These are phyloP conservation scores for Acipenser transmontanus DNA, from an alignment of 2,797 vertebrate genomes.

Conservation along the genomic window DNA sequence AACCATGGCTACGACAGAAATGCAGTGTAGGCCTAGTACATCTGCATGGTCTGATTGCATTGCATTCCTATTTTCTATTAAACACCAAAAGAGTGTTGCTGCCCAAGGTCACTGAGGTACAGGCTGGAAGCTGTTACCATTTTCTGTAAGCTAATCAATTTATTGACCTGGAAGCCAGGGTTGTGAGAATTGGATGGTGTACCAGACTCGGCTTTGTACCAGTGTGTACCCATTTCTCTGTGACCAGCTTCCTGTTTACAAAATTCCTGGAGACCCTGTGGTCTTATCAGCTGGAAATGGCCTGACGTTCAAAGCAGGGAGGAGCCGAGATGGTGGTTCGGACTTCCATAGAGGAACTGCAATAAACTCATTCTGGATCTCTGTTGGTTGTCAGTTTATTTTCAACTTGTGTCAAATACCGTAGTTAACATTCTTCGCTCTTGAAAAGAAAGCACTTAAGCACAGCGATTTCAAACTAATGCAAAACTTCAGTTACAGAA, in stretches of 20 bases:
- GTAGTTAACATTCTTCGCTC: no score
- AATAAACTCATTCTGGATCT: no score
- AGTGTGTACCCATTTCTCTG: slow-evolving; percentile 18
- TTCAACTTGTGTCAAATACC: no score
- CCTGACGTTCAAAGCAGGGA: no score
- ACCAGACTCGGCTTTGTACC: slow-evolving; percentile 30
- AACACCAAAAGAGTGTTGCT: slow-evolving; percentile 5
- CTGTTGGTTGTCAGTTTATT: no score
- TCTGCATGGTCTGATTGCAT: slow-evolving; percentile 12
- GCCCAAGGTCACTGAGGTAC: slow-evolving; percentile 15
- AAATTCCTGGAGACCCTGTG: no score
- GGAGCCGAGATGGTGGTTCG: no score
- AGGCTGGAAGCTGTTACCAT: slow-evolving; percentile 13
- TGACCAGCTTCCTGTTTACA: neutral
- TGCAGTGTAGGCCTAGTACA: neutral
- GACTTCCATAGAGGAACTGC: no score
- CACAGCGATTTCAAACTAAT: no score
- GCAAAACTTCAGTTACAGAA: no score
- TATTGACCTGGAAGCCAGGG: slow-evolving; percentile 23
- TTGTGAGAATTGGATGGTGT: slow-evolving; percentile 23
- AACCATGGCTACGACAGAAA: slow-evolving; percentile 24
- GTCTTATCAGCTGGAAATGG: no score
- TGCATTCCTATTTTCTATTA: slow-evolving; percentile 14
- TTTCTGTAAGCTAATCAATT: slow-evolving; percentile 21
- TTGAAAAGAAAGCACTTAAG: no score